Conservation (phyloP, 2,888 invertebrate genomes). For the Phortica okadai region DNA sequence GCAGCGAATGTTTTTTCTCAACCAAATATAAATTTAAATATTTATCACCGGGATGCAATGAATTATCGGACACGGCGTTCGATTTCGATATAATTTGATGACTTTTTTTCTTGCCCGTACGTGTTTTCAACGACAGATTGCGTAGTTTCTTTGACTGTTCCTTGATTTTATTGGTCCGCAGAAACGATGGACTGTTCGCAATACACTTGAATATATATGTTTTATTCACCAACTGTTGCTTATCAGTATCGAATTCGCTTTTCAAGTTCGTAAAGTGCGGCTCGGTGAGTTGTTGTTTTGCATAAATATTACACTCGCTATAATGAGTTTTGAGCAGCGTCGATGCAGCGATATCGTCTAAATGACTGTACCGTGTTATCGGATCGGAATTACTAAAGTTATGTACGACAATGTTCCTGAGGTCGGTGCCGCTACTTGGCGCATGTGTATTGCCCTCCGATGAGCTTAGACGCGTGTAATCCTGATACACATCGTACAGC, state of each 20-base stretch:
- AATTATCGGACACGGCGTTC: slow-evolving; percentile 76
- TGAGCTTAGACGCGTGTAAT: slow-evolving; percentile 40
- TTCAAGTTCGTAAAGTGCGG: slow-evolving; percentile 65
- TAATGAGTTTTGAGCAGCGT: slow-evolving; percentile 73
- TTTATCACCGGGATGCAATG: slow-evolving; percentile 75
- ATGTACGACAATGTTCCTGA: slow-evolving; percentile 55
- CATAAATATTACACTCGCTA: slow-evolving; percentile 73
- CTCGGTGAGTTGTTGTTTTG: slow-evolving; percentile 68
- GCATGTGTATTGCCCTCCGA: slow-evolving; percentile 22
- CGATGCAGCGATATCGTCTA: slow-evolving; percentile 49
- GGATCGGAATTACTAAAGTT: slow-evolving; percentile 69
- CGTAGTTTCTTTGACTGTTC: slow-evolving; percentile 75
- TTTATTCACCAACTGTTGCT: slow-evolving; percentile 74
- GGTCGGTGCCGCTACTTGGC: slow-evolving; percentile 42
- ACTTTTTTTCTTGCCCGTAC: slow-evolving; percentile 73
- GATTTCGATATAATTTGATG: slow-evolving; percentile 74
- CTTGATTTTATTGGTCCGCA: slow-evolving; percentile 75
- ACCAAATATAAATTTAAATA: slow-evolving; percentile 75
- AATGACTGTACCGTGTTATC: slow-evolving; percentile 60
- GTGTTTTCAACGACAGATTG: slow-evolving; percentile 74
- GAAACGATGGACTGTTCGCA: slow-evolving; percentile 75
- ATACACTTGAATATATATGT: slow-evolving; percentile 76
- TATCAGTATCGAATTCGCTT: slow-evolving; percentile 66
- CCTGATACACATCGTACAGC: slow-evolving; percentile 65
- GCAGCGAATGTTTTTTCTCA: slow-evolving; percentile 72